Conservation (phyloP, 2,888 invertebrate genomes). For the Pogonocherus hispidulus region DNA sequence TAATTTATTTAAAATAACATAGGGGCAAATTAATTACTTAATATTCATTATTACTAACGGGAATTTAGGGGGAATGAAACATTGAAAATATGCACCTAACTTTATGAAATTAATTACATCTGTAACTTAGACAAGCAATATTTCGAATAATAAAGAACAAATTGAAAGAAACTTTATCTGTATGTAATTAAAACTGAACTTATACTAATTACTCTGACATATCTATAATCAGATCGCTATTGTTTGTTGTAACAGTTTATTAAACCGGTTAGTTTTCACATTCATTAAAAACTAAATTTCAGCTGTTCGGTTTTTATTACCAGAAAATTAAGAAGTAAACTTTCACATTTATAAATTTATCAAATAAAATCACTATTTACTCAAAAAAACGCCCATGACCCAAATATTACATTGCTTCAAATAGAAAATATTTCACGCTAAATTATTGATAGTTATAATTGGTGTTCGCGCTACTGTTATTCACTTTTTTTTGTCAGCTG, state of each 20-base stretch:
- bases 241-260: neutral
- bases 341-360: constrained; percentile 13
- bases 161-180: no score
- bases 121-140: no score
- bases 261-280: no score
- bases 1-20: neutral
- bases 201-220: no score
- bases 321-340: neutral
- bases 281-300: neutral
- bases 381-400: constrained; percentile 9
- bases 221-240: neutral
- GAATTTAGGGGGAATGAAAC: no score
- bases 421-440: neutral
- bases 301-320: neutral
- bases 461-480: neutral
- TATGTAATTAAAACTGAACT: no score
- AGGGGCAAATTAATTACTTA: no score
- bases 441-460: neutral
- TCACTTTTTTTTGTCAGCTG: neutral
- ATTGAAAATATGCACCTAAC: no score
- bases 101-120: no score
- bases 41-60: no score
- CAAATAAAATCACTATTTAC: neutral
- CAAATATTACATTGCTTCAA: constrained; percentile 1
- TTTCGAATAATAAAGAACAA: no score